A percentile compares a stretch with the other conserved stretches of the same genome.
These are phyloP conservation scores for Crocidura indochinensis DNA, from an alignment of 2,797 vertebrate species.

Conservation along the genomic window DNA sequence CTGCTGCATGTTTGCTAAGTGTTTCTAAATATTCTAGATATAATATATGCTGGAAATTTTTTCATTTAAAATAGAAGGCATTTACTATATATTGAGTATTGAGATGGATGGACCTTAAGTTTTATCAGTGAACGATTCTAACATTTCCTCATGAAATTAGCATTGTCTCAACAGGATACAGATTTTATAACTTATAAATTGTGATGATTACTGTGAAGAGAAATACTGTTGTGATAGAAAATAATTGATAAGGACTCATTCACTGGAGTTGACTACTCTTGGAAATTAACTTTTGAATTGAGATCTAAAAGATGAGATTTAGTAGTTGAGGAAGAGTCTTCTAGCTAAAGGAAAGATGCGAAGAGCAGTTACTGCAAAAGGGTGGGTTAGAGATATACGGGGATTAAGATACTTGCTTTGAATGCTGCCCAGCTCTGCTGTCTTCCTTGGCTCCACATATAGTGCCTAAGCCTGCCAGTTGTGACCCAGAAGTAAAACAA, in stretches of 20 bases:
- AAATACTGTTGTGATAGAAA: slow-evolving; percentile 7
- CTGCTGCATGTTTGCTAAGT: slow-evolving; percentile 7
- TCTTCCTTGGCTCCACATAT: too few species aligned
- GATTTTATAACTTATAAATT: background rate
- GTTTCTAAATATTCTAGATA: slow-evolving; percentile 4
- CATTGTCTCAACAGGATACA: background rate
- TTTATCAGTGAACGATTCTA: background rate
- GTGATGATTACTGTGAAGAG: background rate
- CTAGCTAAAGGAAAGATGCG: too few species aligned
- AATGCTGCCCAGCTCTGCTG: too few species aligned
- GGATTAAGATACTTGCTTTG: too few species aligned
- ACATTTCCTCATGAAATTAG: background rate
- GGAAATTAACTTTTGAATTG: background rate
- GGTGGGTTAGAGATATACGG: too few species aligned
- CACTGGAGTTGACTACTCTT: background rate
- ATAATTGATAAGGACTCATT: background rate
- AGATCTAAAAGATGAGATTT: background rate
- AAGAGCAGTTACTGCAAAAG: too few species aligned
- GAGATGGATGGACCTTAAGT: background rate
- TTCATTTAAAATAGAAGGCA: background rate
- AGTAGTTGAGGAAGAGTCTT: too few species aligned
- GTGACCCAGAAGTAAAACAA: too few species aligned
- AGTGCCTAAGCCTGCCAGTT: too few species aligned
- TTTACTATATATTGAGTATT: background rate
- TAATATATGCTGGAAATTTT: slow-evolving; percentile 8